Evolutionary conservation across 2,113 vertebrate genomes (phyloP), one percentile per base, ranked within the genome.

Genomic region (Pelecanoides urinatrix): DNA sequence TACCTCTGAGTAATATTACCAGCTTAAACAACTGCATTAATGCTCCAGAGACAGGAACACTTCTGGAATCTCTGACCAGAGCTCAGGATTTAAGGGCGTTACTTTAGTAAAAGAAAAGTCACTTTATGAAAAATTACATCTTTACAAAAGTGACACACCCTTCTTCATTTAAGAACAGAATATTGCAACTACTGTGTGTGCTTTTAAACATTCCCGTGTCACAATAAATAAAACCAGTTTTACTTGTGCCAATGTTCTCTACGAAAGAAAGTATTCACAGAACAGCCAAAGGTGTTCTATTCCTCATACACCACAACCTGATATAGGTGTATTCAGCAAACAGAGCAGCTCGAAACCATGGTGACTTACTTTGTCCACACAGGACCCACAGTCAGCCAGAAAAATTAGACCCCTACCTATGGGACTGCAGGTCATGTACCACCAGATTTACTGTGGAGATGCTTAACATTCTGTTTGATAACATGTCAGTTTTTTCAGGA

Each of bases 131-230:
- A 95, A 95, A 76, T 87, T 89, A 92, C 95, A 87, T 94, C 92
- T 97, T 97, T 93, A 94, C 92, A 96, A 91, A 90, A 96, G 94
- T 95, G 94, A 94, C 94, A 92, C 44, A 52, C 56, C 66, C 75
- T 67, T 58, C 86, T 87, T 83, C 91, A 22, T 95, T 87, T 86
- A 86, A 93, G 96, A 94, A 92, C 44, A 86, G 86, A 93, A 83
- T 94, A 87, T 75, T 95, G 86, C 95, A 42, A 27, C 88, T 91
- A 44, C 74, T 53, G 59, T 18, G 49, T 95, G 92, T 96, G 92
- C 96, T 96, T 96, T 94, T 93, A 94, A 94, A 92, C 94, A 87
- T 91, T 94, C 95, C 85, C 86, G 52, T 90, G 86, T 97, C 96
- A 96, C 58, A 95, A 87, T 82, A 95, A 96, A 92, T 94, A 96